Conservation (phyloP, 2,113 vertebrate genomes). For the Myxocyprinus asiaticus region DNA sequence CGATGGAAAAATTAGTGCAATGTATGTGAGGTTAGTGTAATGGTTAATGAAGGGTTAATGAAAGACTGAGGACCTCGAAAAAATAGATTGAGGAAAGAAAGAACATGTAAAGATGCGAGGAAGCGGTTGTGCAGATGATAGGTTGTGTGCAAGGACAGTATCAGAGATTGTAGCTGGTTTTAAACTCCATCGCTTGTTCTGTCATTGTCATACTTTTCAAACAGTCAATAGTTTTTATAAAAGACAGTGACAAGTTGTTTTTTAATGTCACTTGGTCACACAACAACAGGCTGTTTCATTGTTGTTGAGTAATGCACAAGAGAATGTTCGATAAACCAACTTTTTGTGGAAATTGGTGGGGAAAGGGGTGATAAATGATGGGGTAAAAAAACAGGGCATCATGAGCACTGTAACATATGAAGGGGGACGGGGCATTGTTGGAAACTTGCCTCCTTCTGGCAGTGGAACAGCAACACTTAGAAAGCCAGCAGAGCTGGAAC, state of each 20-base stretch:
- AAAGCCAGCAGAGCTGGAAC: slow-evolving; percentile 67
- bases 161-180: slow-evolving; percentile 1
- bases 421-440: slow-evolving; percentile 5
- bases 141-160: background rate
- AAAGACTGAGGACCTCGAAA: background rate
- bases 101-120: background rate
- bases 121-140: background rate
- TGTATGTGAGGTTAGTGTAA: background rate
- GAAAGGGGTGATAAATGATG: background rate
- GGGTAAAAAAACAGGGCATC: background rate
- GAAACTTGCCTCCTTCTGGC: slow-evolving; percentile 76
- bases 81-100: background rate
- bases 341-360: background rate
- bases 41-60: background rate
- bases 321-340: slow-evolving; percentile 8
- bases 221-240: slow-evolving; percentile 5
- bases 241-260: background rate
- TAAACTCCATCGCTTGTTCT: slow-evolving; percentile 14
- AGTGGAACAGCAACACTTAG: slow-evolving; percentile 81
- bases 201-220: background rate
- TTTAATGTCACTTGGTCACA: background rate
- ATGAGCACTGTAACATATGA: slow-evolving; percentile 25
- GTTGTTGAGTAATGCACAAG: slow-evolving; percentile 2
- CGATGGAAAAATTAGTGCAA: background rate
- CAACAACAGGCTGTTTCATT: background rate